Conservation (phyloP, 2,888 invertebrate species). For the Dryobota labecula region DNA sequence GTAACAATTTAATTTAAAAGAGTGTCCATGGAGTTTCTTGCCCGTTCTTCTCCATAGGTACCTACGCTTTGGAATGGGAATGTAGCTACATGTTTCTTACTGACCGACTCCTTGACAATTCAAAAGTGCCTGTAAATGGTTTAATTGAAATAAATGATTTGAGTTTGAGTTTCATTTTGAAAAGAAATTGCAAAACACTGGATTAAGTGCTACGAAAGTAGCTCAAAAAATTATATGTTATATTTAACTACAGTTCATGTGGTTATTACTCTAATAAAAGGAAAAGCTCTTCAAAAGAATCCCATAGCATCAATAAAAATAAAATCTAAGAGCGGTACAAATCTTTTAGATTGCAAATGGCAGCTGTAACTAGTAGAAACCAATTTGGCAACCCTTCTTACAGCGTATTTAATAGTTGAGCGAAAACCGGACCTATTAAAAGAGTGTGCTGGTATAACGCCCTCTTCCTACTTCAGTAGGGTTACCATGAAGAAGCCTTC, state of each 20-base stretch:
- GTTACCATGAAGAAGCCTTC: conserved; percentile 31
- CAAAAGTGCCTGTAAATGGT: no score
- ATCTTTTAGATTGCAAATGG: conserved; percentile 63
- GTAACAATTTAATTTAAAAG: no score
- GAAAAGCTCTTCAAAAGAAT: conserved; percentile 25
- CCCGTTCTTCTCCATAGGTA: no score
- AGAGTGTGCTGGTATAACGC: conserved; percentile 48
- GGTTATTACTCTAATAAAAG: conserved; percentile 41
- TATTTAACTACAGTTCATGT: conserved; percentile 6
- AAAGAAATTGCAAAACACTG: background rate
- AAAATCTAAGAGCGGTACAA: conserved; percentile 56
- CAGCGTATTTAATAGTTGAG: conserved; percentile 63
- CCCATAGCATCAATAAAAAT: conserved; percentile 57
- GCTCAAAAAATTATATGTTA: conserved; percentile 11
- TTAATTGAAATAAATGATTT: no score
- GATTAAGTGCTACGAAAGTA: background rate
- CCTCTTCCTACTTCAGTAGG: conserved; percentile 26
- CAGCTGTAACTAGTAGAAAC: conserved; percentile 62
- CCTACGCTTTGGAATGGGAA: no score
- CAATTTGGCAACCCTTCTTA: conserved; percentile 70
- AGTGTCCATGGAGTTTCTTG: no score
- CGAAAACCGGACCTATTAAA: conserved; percentile 68
- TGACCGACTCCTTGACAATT: no score
- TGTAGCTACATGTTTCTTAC: no score
- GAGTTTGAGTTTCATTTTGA: no score